These are phyloP conservation scores for Euura saliciscinereae DNA, from an alignment of 1,140 invertebrate species.

Conservation along the genomic window DNA sequence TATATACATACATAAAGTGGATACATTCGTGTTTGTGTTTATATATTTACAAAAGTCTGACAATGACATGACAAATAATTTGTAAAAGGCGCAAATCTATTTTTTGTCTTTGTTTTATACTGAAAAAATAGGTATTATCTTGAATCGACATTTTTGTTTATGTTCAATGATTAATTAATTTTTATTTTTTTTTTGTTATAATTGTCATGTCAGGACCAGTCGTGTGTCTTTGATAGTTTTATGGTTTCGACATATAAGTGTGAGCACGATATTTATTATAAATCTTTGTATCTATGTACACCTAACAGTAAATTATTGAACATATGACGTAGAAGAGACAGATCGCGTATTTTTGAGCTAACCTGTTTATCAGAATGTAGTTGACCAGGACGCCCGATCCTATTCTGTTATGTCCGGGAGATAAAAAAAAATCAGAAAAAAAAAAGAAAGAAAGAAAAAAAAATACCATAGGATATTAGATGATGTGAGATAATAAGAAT, in stretches of 20 bases:
- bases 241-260: neutral
- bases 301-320: neutral
- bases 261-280: constrained; percentile 4
- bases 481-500: too few relatives aligned
- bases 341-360: constrained; percentile 41
- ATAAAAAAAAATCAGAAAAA: constrained; percentile 25
- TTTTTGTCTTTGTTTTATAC: neutral
- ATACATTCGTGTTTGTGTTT: too few relatives aligned
- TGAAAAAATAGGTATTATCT: constrained; percentile 8
- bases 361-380: constrained; percentile 59
- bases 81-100: neutral
- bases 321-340: neutral
- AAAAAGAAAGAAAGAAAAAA: constrained; percentile 9
- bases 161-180: too few relatives aligned
- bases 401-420: constrained; percentile 35
- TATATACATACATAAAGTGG: too few relatives aligned
- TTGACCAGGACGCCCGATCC: constrained; percentile 58
- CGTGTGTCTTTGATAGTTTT: neutral
- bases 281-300: neutral
- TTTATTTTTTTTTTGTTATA: too few relatives aligned
- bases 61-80: constrained; percentile 10
- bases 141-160: neutral
- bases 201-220: neutral
- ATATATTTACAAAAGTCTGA: neutral
- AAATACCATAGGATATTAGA: too few relatives aligned